phyloP scores from a whole-genome alignment of 2,888 invertebrate species.

The Macrostomum cliftonense region DNA sequence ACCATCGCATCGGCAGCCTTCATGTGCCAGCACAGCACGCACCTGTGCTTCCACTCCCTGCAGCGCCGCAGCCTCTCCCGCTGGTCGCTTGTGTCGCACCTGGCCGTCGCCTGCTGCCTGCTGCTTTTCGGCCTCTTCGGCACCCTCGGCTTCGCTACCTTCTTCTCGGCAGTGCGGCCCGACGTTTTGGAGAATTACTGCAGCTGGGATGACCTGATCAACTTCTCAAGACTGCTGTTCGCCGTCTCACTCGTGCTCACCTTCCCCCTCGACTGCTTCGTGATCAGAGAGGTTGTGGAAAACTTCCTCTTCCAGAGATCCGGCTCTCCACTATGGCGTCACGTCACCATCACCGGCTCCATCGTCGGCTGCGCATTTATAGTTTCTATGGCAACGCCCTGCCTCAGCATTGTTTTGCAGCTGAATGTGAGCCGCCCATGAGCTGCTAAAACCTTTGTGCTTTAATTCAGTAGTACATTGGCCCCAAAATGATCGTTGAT shows the following conservation, averaged over 20 bases:
- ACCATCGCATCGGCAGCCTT: constrained; percentile 46
- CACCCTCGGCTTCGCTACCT: constrained; percentile 56
- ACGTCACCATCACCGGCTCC: constrained; percentile 47
- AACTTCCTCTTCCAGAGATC: constrained; percentile 16
- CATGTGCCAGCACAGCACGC: constrained; percentile 74
- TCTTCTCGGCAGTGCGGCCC: constrained; percentile 47
- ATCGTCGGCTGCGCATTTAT: constrained; percentile 52
- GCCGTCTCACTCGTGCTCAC: constrained; percentile 61
- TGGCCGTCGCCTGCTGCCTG: constrained; percentile 49
- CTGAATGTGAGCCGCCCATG: constrained; percentile 48
- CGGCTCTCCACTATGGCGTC: constrained; percentile 37
- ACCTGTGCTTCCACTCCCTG: constrained; percentile 61
- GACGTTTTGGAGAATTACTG: constrained; percentile 69
- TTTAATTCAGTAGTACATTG: too few relatives aligned
- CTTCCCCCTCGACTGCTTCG: constrained; percentile 68
- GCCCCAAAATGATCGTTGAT: too few relatives aligned
- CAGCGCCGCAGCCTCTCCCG: constrained; percentile 53
- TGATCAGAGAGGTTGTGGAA: constrained; percentile 52
- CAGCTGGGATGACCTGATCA: constrained; percentile 63
- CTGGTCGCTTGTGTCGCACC: constrained; percentile 63
- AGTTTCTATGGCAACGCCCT: constrained; percentile 61
- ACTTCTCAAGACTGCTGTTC: constrained; percentile 55
- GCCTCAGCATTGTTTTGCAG: constrained; percentile 60
- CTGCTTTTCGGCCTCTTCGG: constrained; percentile 51
- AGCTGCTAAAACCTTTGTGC: too few relatives aligned